phyloP scores from a whole-genome alignment of 2,113 vertebrate genomes.

The Chlorocebus sabaeus region DNA sequence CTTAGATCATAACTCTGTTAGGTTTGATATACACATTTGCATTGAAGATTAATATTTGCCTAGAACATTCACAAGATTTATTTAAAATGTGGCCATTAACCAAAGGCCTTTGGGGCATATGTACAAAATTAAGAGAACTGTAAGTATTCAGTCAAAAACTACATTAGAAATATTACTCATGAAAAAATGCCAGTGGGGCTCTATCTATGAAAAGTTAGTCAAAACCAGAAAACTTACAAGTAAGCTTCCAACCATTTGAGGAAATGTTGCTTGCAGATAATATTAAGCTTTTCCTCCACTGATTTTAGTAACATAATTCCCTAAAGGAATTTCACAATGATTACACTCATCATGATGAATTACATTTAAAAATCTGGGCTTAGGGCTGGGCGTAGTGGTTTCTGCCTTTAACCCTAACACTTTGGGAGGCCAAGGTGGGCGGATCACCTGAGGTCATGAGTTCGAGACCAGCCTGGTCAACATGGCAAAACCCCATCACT shows the following conservation, averaged over 20 bases:
- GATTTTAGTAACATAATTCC: background rate
- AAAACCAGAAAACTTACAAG: background rate
- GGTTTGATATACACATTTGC: slow-evolving; percentile 59
- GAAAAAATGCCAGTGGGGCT: background rate
- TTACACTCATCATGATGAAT: background rate
- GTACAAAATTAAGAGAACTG: slow-evolving; percentile 46
- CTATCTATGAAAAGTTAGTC: background rate
- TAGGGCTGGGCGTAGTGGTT: background rate
- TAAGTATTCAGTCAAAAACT: slow-evolving; percentile 40
- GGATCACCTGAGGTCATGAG: background rate
- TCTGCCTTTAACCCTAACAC: background rate
- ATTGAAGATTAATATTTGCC: slow-evolving; percentile 54
- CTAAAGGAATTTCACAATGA: slow-evolving; percentile 13
- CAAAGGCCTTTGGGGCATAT: slow-evolving; percentile 33
- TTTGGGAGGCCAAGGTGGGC: background rate
- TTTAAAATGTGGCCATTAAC: slow-evolving; percentile 54
- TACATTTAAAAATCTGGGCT: background rate
- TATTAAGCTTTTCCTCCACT: background rate
- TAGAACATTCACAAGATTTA: slow-evolving; percentile 51
- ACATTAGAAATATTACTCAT: slow-evolving; percentile 21
- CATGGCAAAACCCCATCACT: no score
- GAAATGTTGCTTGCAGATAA: background rate
- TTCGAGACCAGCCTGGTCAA: background rate
- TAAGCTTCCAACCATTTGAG: background rate
- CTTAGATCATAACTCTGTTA: slow-evolving; percentile 65